These are phyloP conservation scores for Trissoscelio sp. DNA, from an alignment of 2,888 invertebrate species.

Conservation along the genomic window DNA sequence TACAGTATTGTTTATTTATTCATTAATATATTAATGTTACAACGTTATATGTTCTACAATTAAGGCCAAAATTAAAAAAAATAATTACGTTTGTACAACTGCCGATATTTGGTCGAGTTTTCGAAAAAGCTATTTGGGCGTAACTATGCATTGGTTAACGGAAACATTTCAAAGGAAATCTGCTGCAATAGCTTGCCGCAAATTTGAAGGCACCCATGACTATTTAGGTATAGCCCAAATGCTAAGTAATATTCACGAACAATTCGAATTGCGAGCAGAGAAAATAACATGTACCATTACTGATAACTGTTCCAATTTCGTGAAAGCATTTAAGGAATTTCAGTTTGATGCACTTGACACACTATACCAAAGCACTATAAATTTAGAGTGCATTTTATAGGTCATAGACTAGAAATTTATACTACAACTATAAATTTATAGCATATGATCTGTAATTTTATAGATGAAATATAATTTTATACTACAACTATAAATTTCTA, in stretches of 20 bases:
- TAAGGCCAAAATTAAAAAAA: neutral
- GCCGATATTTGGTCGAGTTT: constrained; percentile 33
- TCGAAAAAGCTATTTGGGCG: constrained; percentile 36
- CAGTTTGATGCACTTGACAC: too few relatives aligned
- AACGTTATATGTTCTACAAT: neutral
- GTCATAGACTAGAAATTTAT: too few relatives aligned
- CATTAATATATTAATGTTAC: too few relatives aligned
- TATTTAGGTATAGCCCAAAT: constrained; percentile 48
- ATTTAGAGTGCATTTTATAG: too few relatives aligned
- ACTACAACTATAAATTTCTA: too few relatives aligned
- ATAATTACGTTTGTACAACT: constrained; percentile 20
- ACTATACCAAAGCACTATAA: too few relatives aligned
- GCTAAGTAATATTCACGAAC: constrained; percentile 49
- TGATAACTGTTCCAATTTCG: constrained; percentile 53
- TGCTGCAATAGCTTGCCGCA: constrained; percentile 63
- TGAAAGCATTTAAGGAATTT: constrained; percentile 6
- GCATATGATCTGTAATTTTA: too few relatives aligned
- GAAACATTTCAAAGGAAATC: neutral
- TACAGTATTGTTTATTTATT: neutral
- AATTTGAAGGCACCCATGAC: constrained; percentile 65
- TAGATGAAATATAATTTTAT: too few relatives aligned
- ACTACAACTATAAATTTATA: too few relatives aligned
- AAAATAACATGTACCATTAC: constrained; percentile 62
- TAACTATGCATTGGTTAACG: constrained; percentile 36
- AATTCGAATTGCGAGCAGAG: constrained; percentile 40